Evolutionary conservation across 2,797 vertebrate species (phyloP).

Genomic region (Cetoscarus ocellatus): DNA sequence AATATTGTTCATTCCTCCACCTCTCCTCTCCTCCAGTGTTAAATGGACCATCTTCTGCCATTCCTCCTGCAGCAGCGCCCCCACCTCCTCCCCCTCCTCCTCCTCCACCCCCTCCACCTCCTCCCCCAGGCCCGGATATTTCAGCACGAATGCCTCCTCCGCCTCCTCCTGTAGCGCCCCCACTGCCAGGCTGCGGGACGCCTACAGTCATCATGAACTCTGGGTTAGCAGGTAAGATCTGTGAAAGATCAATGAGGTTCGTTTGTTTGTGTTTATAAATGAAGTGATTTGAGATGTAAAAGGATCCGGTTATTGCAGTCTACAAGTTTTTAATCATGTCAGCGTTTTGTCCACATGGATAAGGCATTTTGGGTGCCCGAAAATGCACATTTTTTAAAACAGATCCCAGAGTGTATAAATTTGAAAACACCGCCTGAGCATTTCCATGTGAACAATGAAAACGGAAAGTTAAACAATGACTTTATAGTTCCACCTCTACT

Average conservation of each 20-base stretch:
- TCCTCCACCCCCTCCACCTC: constrained; percentile 84
- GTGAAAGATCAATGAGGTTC: too few species aligned
- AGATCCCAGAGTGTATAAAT: too few species aligned
- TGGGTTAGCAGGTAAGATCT: constrained; percentile 92
- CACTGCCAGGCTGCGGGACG: constrained; percentile 91
- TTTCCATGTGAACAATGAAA: too few species aligned
- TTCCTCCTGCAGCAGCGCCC: constrained; percentile 48
- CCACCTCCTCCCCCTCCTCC: constrained; percentile 85
- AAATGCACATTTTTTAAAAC: too few species aligned
- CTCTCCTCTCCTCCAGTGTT: constrained; percentile 76
- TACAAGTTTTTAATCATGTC: not conserved
- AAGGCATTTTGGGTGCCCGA: too few species aligned
- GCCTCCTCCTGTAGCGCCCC: constrained; percentile 91
- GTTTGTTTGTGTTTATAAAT: not conserved
- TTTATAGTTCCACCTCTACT: too few species aligned
- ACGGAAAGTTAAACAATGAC: too few species aligned
- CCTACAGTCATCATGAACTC: constrained; percentile 98
- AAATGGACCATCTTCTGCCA: constrained; percentile 84
- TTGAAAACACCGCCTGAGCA: too few species aligned
- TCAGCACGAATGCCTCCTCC: constrained; percentile 84
- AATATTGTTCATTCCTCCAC: not conserved
- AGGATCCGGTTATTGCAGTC: not conserved
- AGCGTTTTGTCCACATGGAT: too few species aligned
- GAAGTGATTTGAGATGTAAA: not conserved
- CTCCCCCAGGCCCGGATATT: constrained; percentile 64